Evolutionary conservation across 64 coral and sea anemone species (phyloP).

Genomic region (Stylophora pistillata): DNA sequence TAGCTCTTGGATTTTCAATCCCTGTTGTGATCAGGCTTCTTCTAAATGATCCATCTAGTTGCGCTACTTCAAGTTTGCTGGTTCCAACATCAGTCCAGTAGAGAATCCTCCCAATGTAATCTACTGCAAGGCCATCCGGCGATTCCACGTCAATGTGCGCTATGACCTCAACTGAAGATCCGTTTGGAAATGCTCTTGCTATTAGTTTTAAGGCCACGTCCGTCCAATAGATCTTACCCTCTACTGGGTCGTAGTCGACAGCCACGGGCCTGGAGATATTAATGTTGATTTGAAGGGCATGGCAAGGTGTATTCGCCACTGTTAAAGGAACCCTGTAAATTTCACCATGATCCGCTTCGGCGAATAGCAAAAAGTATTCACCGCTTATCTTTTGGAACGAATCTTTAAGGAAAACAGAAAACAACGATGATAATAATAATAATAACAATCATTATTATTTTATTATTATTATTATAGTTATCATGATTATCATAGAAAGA

Average conservation of each 20-base stretch:
- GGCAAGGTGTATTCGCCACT: neutral
- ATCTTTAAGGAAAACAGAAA: neutral
- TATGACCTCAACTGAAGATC: slow-evolving; percentile 38
- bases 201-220: slow-evolving; percentile 30
- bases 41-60: slow-evolving; percentile 57
- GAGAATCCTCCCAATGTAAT: slow-evolving; percentile 46
- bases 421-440: neutral
- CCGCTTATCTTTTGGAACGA: neutral
- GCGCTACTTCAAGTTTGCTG: slow-evolving; percentile 65
- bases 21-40: slow-evolving; percentile 44
- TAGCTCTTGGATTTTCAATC: slow-evolving; percentile 63
- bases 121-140: slow-evolving; percentile 64
- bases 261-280: slow-evolving; percentile 42
- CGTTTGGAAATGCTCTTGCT: slow-evolving; percentile 40
- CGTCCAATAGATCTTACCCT: slow-evolving; percentile 59
- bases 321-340: slow-evolving; percentile 32
- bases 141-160: neutral
- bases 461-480: too few species aligned
- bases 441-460: too few species aligned
- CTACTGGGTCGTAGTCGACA: slow-evolving; percentile 45
- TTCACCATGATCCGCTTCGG: slow-evolving; percentile 22
- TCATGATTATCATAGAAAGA: too few species aligned
- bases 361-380: slow-evolving; percentile 9
- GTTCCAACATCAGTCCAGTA: slow-evolving; percentile 75
- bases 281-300: neutral